Evolutionary conservation across 2,113 vertebrate genomes (phyloP).

Genomic region (Lagopus leucura): DNA sequence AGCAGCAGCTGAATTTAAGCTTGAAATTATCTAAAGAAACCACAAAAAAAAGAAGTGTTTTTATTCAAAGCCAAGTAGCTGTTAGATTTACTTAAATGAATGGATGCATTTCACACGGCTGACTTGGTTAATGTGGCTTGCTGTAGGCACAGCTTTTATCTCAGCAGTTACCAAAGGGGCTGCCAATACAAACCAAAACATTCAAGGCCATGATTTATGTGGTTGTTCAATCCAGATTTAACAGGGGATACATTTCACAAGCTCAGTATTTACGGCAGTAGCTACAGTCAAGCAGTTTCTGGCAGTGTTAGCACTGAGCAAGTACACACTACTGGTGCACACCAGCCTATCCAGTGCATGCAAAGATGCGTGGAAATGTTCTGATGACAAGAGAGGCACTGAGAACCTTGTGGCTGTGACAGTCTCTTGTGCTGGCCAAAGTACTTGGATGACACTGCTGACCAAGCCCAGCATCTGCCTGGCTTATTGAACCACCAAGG

Average conservation of each 20-base stretch:
- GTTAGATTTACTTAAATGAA: neutral
- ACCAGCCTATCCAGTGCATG: accelerated
- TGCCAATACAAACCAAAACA: slow-evolving; percentile 16
- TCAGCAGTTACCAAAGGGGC: neutral
- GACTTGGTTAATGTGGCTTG: neutral
- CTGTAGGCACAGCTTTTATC: slow-evolving; percentile 52
- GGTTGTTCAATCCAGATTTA: neutral
- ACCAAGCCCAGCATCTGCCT: neutral
- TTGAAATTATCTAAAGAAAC: slow-evolving; percentile 32
- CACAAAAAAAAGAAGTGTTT: neutral
- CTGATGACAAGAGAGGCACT: accelerated
- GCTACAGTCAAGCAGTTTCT: neutral
- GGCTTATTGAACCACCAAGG: accelerated
- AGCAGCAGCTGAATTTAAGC: neutral
- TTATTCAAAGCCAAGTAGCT: slow-evolving; percentile 25
- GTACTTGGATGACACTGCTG: neutral
- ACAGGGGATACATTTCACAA: neutral
- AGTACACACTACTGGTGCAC: neutral
- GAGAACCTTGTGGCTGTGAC: accelerated
- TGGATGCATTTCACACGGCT: neutral
- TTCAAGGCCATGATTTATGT: neutral
- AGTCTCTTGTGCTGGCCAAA: neutral
- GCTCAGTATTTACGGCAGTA: neutral
- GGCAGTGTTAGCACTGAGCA: neutral
- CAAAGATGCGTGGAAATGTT: neutral